Conservation (phyloP, 1,140 invertebrate genomes). For the Theocolax elegans region DNA sequence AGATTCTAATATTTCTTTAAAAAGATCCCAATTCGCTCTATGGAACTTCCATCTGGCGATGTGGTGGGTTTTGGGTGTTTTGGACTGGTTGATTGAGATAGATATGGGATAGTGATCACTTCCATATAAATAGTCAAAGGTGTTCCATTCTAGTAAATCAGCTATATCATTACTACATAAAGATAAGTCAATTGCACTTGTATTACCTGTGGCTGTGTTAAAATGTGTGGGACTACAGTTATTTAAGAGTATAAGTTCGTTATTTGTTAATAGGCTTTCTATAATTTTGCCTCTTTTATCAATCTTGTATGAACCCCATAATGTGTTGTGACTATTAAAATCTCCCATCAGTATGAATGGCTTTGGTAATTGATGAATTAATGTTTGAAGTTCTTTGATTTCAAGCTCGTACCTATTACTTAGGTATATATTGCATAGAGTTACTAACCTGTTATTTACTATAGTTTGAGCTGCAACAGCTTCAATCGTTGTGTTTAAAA, state of each 20-base stretch:
- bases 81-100: too few species aligned
- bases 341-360: slow-evolving; percentile 53
- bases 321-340: slow-evolving; percentile 54
- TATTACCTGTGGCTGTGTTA: too few species aligned
- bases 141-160: too few species aligned
- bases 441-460: slow-evolving; percentile 35
- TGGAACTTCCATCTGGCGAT: background rate
- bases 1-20: background rate
- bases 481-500: slow-evolving; percentile 48
- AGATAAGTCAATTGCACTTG: too few species aligned
- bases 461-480: slow-evolving; percentile 45
- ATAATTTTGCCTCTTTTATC: too few species aligned
- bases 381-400: slow-evolving; percentile 41
- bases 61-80: too few species aligned
- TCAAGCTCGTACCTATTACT: slow-evolving; percentile 45
- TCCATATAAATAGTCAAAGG: too few species aligned
- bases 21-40: background rate
- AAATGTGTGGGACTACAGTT: too few species aligned
- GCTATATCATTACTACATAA: too few species aligned
- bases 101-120: too few species aligned
- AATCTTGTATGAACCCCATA: slow-evolving; percentile 51
- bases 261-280: too few species aligned
- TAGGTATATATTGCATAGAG: slow-evolving; percentile 51
- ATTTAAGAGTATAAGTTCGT: too few species aligned
- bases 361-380: slow-evolving; percentile 50